Evolutionary conservation across 2,113 vertebrate species (phyloP), one percentile per base, ranked within the genome.

Genomic region (Lophochroa leadbeateri): DNA sequence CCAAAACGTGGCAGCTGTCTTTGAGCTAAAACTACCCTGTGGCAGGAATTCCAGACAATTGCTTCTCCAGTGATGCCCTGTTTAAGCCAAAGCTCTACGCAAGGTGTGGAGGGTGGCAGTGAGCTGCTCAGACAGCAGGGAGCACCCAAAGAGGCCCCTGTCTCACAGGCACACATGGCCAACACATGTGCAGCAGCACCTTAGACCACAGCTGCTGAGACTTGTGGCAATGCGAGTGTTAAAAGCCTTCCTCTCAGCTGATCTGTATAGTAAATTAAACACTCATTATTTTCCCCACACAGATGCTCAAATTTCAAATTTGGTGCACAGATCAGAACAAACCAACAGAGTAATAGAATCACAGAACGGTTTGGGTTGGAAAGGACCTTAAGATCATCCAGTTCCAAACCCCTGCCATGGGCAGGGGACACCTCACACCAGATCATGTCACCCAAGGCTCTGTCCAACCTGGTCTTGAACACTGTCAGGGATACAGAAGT

Each of bases 81-180:
- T 18, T 41, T 12, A 11, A 52, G 43, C 5, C 69, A 33, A 31
- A 33, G 35, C 50, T 47, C 6, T 37, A 18, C 23, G 53, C 7
- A 35, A 47, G 35, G 57, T 58, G 33, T 21, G 43, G 2, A 28
- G 49, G 70, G 29, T 12, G 15, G 53, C 82, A 3, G 0, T 4
- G 27, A 65, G 28, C 41, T 11, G 43, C 65, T 46, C 55, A 50
- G 15, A 21, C 67, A 79, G 60, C 79, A 72, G 1, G 3, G 19
- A 70, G n/a, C 35, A 58, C 10, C 0, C 0, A 10, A 28, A 11
- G 3, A 23, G 1, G 9, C n/a, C 53, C 46, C n/a, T 65, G 77
- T 49, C 53, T 29, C 72, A 2, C 1, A 2, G 58, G 28, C 72
- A 89, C 47, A 11, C 11, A 1, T 6, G 15, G 81, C 16, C 69